These are phyloP conservation scores for Euproctis similis DNA, from an alignment of 2,888 invertebrate genomes.

Conservation along the genomic window DNA sequence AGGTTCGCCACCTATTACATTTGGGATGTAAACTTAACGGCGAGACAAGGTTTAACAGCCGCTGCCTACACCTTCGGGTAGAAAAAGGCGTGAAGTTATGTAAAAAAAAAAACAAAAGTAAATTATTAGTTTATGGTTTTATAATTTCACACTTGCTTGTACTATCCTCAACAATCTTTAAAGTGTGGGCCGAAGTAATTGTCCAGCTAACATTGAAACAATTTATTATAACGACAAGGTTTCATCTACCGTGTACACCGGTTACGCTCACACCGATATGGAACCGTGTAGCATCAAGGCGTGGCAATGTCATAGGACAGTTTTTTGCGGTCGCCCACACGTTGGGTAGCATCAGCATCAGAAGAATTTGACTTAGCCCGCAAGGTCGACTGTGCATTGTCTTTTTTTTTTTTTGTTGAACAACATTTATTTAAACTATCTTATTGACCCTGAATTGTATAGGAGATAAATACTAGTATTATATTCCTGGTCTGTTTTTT, in stretches of 20 bases:
- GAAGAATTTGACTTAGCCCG: conserved; percentile 70
- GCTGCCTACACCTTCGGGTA: no score
- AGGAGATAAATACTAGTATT: conserved; percentile 16
- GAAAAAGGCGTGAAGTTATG: no score
- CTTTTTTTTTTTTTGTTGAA: conserved; percentile 60
- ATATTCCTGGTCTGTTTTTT: no score
- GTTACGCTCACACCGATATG: conserved; percentile 22
- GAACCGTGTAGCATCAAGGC: conserved; percentile 43
- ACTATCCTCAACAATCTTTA: conserved; percentile 27
- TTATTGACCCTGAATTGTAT: conserved; percentile 41
- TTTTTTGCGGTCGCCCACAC: conserved; percentile 72
- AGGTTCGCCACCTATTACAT: no score
- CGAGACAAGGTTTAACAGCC: no score
- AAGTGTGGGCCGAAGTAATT: conserved; percentile 67
- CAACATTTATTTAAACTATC: conserved; percentile 39
- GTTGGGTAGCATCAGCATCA: conserved; percentile 52
- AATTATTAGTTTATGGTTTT: no score
- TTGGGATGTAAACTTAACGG: no score
- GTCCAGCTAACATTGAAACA: conserved; percentile 61
- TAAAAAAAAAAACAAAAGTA: no score
- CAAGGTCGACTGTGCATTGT: conserved; percentile 67
- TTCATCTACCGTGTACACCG: conserved; percentile 26
- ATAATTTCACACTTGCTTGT: conserved; percentile 29
- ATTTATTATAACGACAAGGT: conserved; percentile 41
- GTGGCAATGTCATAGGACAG: conserved; percentile 70